These are phyloP conservation scores for Myotis davidii DNA, from an alignment of 2,113 vertebrate species.

Conservation along the genomic window DNA sequence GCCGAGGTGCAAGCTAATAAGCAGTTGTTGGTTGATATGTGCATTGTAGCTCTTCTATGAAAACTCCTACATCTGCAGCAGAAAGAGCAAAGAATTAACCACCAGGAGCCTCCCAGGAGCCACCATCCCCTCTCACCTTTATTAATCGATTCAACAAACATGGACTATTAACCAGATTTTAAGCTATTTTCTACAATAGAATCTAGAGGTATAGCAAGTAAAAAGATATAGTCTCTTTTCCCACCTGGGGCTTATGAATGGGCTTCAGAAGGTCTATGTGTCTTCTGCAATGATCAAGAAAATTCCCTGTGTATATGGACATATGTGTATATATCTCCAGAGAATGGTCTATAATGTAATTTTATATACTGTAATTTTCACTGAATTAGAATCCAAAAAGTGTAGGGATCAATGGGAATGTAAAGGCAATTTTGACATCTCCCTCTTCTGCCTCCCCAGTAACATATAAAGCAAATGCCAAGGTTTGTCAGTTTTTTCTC, in stretches of 20 bases:
- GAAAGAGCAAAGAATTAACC: not conserved
- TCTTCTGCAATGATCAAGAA: not conserved
- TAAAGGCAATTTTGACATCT: not conserved
- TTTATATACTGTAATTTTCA: not conserved
- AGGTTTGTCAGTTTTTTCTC: too few species aligned
- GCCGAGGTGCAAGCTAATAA: constrained; percentile 51
- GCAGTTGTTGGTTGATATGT: not conserved
- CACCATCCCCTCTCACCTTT: not conserved
- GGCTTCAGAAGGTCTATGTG: not conserved
- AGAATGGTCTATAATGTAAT: not conserved
- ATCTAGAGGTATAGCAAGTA: not conserved
- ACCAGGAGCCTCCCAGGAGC: not conserved
- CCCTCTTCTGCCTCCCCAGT: not conserved
- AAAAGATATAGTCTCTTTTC: not conserved
- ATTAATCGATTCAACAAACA: not conserved
- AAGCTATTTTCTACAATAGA: not conserved
- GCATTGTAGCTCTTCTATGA: not conserved
- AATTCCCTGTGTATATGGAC: not conserved
- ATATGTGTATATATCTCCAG: not conserved
- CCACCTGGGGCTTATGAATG: not conserved
- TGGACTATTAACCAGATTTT: not conserved
- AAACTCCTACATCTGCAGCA: not conserved
- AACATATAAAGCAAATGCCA: not conserved
- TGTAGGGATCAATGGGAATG: not conserved
- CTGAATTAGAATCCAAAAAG: not conserved